Base-by-base conservation (phyloP, 2,113 vertebrate species). In the Procapra przewalskii region DNA sequence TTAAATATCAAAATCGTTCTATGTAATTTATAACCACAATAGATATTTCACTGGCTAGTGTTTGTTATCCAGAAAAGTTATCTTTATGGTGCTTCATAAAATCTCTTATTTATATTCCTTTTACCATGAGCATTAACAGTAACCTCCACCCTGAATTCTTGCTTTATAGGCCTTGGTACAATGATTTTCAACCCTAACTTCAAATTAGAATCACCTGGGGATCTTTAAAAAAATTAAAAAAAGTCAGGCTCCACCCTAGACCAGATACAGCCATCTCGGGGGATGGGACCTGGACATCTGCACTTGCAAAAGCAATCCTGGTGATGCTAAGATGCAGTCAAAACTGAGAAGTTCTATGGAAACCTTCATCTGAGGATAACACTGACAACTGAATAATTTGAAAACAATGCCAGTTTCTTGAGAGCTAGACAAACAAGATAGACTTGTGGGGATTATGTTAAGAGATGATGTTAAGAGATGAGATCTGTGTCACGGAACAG, bases 1-100 rank as follows among this genome's bases (percentile, higher is more conserved):
- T 97, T 97, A 98, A 96, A 96, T 81, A 95, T 93, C 83, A 92
- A 89, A 98, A 98, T 87, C 48, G 21, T 93, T 96, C 67, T 80
- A 48, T 91, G 59, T 95, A 97, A 97, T 98, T 98, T 98, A 97
- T 40, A 96, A 85, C 84, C 96, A 97, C 71, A 88, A 77, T 29
- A 97, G 97, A 77, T 93, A 90, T 87, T 97, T 97, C 83, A 88
- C 83, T 85, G 94, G 40, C 54, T 96, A 87, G 55, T n/a, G 90
- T 89, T 94, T 75, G 84, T 87, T 97, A 87, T 94, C 52, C 92
- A 94, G 60, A 98, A 94, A 93, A 97, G 81, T 94, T 96, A 95
- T 97, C 88, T 97, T 98, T 97, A 94, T 86, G 55, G 57, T 93
- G 57, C 40, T 97, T 98, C 79, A 88, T 95, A 96, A 89, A 95